Conservation (phyloP, 2,888 invertebrate genomes). For the Noctua comes region DNA sequence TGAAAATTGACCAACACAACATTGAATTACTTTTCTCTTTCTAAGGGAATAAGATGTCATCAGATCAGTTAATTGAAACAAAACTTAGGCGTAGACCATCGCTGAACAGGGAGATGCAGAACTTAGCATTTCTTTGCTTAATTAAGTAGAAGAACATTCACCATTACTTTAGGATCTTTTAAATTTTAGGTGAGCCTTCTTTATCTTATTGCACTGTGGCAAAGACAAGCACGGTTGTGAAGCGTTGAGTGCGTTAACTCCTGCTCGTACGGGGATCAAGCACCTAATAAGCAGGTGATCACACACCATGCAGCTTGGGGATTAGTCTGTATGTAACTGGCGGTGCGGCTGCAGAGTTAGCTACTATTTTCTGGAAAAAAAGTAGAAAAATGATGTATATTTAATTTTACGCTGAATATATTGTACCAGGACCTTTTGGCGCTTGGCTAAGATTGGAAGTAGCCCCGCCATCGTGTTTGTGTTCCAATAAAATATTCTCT, state of each 20-base stretch:
- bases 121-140: too few species aligned
- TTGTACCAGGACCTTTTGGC: neutral
- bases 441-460: neutral
- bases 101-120: too few species aligned
- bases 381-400: neutral
- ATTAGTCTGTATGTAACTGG: neutral
- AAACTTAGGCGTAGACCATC: too few species aligned
- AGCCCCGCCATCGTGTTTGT: too few species aligned
- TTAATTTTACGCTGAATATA: neutral
- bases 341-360: neutral
- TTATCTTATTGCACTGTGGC: neutral
- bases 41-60: too few species aligned
- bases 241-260: conserved; percentile 36
- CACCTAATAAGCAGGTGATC: conserved; percentile 41
- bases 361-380: neutral
- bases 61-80: too few species aligned
- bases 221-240: neutral
- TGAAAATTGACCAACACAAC: too few species aligned
- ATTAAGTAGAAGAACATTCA: too few species aligned
- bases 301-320: conserved; percentile 21
- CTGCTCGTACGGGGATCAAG: conserved; percentile 23
- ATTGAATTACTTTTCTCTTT: too few species aligned
- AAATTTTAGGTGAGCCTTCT: conserved; percentile 11
- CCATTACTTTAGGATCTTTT: too few species aligned
- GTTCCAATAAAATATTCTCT: too few species aligned